A percentile compares a stretch with the other conserved stretches of the same genome.
phyloP scores from a whole-genome alignment of 2,113 vertebrate genomes.

The Ellobius talpinus region DNA sequence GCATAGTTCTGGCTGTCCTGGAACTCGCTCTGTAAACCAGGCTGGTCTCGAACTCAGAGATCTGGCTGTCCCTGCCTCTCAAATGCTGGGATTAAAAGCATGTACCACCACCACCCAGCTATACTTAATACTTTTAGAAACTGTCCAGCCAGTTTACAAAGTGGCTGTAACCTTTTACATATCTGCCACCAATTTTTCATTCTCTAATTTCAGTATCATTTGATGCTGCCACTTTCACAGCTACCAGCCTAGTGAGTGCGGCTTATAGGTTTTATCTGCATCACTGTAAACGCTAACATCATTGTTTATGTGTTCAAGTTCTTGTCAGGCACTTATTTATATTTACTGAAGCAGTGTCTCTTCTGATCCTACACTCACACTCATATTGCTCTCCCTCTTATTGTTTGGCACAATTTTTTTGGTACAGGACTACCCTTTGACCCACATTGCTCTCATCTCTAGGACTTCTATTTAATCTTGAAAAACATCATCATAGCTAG shows the following conservation, averaged over 20 bases:
- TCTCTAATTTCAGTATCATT: not conserved
- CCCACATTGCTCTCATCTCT: not conserved
- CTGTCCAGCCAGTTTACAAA: not conserved
- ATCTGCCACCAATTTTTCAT: not conserved
- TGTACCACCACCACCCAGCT: no score
- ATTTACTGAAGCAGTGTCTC: not conserved
- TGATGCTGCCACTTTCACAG: not conserved
- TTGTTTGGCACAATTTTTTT: not conserved
- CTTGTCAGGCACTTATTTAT: not conserved
- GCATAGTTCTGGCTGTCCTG: no score
- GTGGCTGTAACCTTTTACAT: not conserved
- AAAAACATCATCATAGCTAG: not conserved
- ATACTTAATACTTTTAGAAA: not conserved
- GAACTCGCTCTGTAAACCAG: no score
- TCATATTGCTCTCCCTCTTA: not conserved
- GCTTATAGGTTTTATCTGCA: not conserved
- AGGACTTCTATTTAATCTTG: not conserved
- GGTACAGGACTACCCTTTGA: not conserved
- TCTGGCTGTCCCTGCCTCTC: no score
- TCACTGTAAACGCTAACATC: not conserved
- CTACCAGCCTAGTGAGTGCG: not conserved
- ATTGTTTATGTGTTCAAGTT: not conserved
- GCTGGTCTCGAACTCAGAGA: no score
- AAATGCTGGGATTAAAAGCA: no score
- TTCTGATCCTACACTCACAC: not conserved